Evolutionary conservation across 2,113 vertebrate species (phyloP).

Genomic region (Ellobius talpinus): DNA sequence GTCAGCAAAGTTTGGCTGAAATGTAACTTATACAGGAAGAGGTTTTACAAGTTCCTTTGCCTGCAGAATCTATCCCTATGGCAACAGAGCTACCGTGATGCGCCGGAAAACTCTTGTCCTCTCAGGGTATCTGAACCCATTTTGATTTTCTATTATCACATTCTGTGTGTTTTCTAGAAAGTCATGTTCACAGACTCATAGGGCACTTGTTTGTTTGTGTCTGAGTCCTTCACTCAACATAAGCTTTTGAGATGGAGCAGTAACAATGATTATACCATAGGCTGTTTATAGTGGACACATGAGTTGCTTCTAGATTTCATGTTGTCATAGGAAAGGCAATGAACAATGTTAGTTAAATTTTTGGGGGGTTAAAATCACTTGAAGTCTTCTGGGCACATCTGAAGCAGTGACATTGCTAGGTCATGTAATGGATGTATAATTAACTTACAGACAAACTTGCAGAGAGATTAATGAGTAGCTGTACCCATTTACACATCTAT

Average conservation of each 20-base stretch:
- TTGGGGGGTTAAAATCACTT: not conserved
- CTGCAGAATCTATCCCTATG: not conserved
- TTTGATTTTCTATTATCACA: not conserved
- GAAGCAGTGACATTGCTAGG: not conserved
- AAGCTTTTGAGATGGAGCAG: not conserved
- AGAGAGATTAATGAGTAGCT: not conserved
- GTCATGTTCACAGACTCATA: not conserved
- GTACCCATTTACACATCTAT: not conserved
- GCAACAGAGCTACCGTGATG: not conserved
- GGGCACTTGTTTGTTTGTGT: not conserved
- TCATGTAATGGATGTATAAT: not conserved
- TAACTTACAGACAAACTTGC: not conserved
- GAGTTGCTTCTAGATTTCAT: not conserved
- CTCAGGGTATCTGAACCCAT: not conserved
- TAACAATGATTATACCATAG: not conserved
- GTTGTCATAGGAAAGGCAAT: not conserved
- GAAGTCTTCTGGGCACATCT: slow-evolving; percentile 5
- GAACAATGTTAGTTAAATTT: not conserved
- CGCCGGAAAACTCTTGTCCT: not conserved
- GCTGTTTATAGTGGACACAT: not conserved
- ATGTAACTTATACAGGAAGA: not conserved
- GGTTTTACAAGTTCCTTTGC: not conserved
- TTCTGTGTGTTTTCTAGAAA: not conserved
- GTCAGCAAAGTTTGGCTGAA: not conserved
- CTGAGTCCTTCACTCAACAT: not conserved